phyloP scores from a whole-genome alignment of 2,113 vertebrate genomes.

The Pteruthius melanotis region DNA sequence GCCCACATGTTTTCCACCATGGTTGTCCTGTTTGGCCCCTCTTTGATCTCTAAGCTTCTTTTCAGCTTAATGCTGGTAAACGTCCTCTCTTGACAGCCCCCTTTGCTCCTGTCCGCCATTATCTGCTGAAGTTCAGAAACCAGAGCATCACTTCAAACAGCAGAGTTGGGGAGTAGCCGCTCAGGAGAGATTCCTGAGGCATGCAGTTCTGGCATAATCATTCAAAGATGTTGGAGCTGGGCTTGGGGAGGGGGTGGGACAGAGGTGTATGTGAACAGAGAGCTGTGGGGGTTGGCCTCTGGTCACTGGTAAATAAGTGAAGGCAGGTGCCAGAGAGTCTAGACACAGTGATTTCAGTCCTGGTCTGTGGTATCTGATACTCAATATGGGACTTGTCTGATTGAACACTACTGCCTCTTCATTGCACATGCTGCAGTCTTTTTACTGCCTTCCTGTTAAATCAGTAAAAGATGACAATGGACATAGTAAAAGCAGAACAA shows the following conservation, averaged over 20 bases:
- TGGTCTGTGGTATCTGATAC: slow-evolving; percentile 95
- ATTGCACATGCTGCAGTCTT: slow-evolving; percentile 73
- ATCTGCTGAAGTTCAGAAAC: slow-evolving; percentile 82
- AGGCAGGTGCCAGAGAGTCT: slow-evolving; percentile 99
- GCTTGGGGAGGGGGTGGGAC: slow-evolving; percentile 55
- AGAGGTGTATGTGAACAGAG: slow-evolving; percentile 73
- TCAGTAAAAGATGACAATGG: slow-evolving; percentile 82
- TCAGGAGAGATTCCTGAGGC: slow-evolving; percentile 79
- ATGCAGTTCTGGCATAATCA: slow-evolving; percentile 83
- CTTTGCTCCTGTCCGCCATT: slow-evolving; percentile 80
- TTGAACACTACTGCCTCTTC: slow-evolving; percentile 87
- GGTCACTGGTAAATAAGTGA: slow-evolving; percentile 95
- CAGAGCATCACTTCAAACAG: slow-evolving; percentile 84
- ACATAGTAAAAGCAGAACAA: slow-evolving; percentile 76
- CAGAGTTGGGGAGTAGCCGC: slow-evolving; percentile 72
- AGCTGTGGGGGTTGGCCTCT: slow-evolving; percentile 84
- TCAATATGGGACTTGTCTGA: slow-evolving; percentile 87
- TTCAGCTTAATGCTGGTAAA: slow-evolving; percentile 78
- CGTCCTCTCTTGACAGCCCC: slow-evolving; percentile 76
- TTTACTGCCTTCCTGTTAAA: slow-evolving; percentile 89
- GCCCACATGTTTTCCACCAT: slow-evolving; percentile 73
- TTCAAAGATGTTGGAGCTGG: slow-evolving; percentile 81
- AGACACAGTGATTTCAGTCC: slow-evolving; percentile 94
- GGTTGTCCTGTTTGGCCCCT: slow-evolving; percentile 68
- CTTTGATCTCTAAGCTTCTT: slow-evolving; percentile 79